Base-by-base conservation (phyloP, 1,140 invertebrate species). In the Aphis craccivora region DNA sequence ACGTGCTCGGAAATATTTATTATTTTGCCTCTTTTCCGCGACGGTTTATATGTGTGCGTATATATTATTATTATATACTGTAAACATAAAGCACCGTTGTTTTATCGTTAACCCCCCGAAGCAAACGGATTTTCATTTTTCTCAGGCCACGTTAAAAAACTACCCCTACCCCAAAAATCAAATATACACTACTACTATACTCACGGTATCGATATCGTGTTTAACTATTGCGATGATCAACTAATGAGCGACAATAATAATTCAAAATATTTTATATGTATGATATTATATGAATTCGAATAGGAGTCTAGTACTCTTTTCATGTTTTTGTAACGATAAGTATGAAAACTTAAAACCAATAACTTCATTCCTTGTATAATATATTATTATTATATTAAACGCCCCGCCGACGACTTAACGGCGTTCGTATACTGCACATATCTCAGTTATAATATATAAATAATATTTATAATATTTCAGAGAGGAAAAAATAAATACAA, bases 1-100 rank as follows among this genome's bases (percentile, higher is more conserved):
- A 93, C 91, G 91, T 93, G 91, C 91, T 55, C 81, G 81, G 91
- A 93, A 93, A 93, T 83, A 93, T 93, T 93, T 93, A 93, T 93
- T 53, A 84, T 93, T 37, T 93, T 43, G 53, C 89, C 89, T n/a
- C 37, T 90, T 90, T 90, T 43, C 89, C 89, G 37, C 89, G 6
- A 30, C 87, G 43, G 45, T 88, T 89, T 51, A 88, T 48, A 35
- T 37, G 35, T 45, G 22, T 8, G 51, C 35, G 8, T 40, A 30
- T 22, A 23, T 45, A 45, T 20, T 18, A 37, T 35, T 83, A 43
- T 7, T n/a, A n/a, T 45, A 35, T n/a, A 22, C 45, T 23, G 18
- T 14, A 51, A 35, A 51, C 86, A 7, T 18, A 20, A n/a, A 30
- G 25, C 87, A 35, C n/a, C 53, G 51, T 35, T 9, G 87, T 89